Base-by-base conservation (phyloP, 2,888 invertebrate genomes). In the Abrostola tripartita region DNA sequence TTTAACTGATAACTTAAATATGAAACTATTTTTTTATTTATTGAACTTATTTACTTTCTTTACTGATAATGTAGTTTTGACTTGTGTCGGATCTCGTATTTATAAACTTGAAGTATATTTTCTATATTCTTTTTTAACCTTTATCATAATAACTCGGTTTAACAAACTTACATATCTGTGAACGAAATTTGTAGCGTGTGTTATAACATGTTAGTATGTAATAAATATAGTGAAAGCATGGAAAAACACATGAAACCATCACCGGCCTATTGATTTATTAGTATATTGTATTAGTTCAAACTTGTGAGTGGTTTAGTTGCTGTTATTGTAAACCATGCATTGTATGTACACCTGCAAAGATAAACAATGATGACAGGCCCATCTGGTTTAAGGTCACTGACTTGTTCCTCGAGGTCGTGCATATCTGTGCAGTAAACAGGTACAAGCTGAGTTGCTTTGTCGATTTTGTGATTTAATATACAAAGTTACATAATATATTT, bases 71-170 rank as follows among this genome's bases (percentile, higher is more conserved):
- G 67, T 75, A 76, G 58, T 76, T 80, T 77, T 67, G 63, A 71
- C 84, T 81, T 78, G 65, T 78, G 74, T 82, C 76, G 82, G 88
- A 88, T 88, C 88, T 88, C 89, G 83, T 87, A 84, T 85, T 82
- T 83, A 80, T 84, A 76, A 82, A 80, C 40, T 68, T 71, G 52
- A 61, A 69, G 60, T 77, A 58, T 75, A 68, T 77, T 79, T 75
- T 79, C 60, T 57, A 74, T 68, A 61, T 71, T 59, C 51, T 75
- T 66, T 72, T 70, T 69, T 55, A 73, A 71, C 65, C 24, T 72
- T 62, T 71, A 79, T 71, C 58, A 73, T 73, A 69, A 72, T 78
- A 77, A 79, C 71, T 75, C 58, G 61, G 72, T 76, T 74, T 77
- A 65, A 57, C 62, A 65, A 79, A 73, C 68, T 68, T 61, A 82